Evolutionary conservation across 2,888 invertebrate species (phyloP), one percentile per base, ranked within the genome.

Genomic region (Hypena proboscidalis): DNA sequence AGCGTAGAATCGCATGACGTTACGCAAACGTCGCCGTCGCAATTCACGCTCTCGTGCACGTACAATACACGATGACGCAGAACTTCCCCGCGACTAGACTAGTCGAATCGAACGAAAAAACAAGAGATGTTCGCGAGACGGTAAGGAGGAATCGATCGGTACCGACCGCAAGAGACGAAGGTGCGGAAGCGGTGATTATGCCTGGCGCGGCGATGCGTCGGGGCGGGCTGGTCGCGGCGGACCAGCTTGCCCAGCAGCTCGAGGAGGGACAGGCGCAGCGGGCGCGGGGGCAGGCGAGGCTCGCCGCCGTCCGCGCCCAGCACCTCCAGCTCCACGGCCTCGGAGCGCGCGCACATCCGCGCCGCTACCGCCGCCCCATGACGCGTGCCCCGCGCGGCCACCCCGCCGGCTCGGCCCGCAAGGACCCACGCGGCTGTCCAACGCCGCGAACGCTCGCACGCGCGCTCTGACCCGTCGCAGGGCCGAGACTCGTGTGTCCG

Each of bases 291-390:
- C 93, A 93, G 62, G 93, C 95, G 95, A 92, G 94, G 51, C 94
- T 77, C 94, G 90, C 80, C 94, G 92, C 94, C 95, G 92, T 95
- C 95, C 43, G 94, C 95, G 60, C 95, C 95, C 94, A 96, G 95
- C 83, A 89, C 80, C 95, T 95, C 92, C 94, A 94, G 91, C 95
- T 95, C 92, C 92, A 94, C 89, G 91, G 94, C 95, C 77, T 95
- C 95, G 15, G 95, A 94, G 69, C 94, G 95, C 74, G 94, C 93
- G 94, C 95, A 95, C 95, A 95, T 95, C 93, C 73, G 93, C 93
- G 88, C 94, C 94, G 72, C 92, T 93, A 73, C 93, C 93, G 75
- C 93, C 94, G 94, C 95, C 93, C 85, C 95, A 95, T 80, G 93
- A 92, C 63, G 93, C 93, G 68, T 93, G 93, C 53, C 93, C 60